Base-by-base conservation (phyloP, 2,797 vertebrate genomes). In the Gymnodraco acuticeps region DNA sequence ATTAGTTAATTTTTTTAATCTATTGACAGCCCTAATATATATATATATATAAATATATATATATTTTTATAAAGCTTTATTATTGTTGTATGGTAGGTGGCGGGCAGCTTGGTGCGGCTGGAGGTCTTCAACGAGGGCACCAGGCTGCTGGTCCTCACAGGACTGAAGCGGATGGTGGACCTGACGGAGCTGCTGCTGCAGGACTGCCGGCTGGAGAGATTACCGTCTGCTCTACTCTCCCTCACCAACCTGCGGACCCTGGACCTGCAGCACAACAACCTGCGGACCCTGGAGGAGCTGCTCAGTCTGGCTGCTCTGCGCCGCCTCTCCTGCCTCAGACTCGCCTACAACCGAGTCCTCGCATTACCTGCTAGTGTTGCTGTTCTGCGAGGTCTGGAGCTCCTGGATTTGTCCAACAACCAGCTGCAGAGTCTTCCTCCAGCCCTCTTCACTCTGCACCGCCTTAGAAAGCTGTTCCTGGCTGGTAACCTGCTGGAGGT, bases 371-470 rank as follows among this genome's bases (percentile, higher is more conserved):
- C 89, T 15, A 93, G 93, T 9, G 87, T 95, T 0, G 90, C 93
- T 9, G 87, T 93, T 7, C 85, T 96, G 33, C 90, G 86, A 16
- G 88, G 88, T 17, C 81, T 96, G 11, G 94, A 96, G 84, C 74
- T 95, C n/a, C 81, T 96, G 10, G 94, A 94, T 73, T 86, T 96
- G 50, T 89, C 93, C 31, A 90, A 94, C 85, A 96, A 96, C 71
- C 93, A 93, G 63, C 89, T 96, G 43, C 89, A 88, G 63, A 88
- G 60, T 43, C 86, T 96, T 14, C 94, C 95, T 3, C 70, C 83
- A 0, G 86, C 93, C 0, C 93, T 96, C 17, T 96, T 96, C 80
- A 91, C 88, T 10, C 89, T 96, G 2, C 93, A 82, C 10, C 85
- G 82, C 41, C 92, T 96, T n/a, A 91, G 93, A 0, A 86, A 87